Percentiles rank a stretch among this genome's conserved stretches.
These are phyloP conservation scores for Linyphia triangularis DNA, from an alignment of 2,888 invertebrate genomes.

Conservation along the genomic window DNA sequence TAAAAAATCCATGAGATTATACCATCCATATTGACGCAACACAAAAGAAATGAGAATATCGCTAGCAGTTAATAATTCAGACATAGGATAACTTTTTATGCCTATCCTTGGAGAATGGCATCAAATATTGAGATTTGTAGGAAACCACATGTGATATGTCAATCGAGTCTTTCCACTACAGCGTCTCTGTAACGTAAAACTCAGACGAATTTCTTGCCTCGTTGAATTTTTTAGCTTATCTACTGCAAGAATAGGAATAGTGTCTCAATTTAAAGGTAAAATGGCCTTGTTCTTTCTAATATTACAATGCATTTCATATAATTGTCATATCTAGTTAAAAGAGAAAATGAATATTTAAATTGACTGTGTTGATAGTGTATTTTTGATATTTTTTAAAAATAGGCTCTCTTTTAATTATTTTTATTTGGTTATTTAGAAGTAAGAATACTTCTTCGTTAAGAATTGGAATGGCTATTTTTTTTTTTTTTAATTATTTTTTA, in stretches of 20 bases:
- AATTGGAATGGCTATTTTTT: too few species aligned
- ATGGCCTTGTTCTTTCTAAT: background rate
- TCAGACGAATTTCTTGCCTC: slow-evolving; percentile 10
- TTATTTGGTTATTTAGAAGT: too few species aligned
- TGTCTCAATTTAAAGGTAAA: background rate
- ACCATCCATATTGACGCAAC: background rate
- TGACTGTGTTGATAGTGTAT: too few species aligned
- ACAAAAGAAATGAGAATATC: slow-evolving; percentile 13
- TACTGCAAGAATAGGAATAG: background rate
- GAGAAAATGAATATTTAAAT: too few species aligned
- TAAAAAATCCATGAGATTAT: background rate
- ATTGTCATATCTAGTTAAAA: too few species aligned
- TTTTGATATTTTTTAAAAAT: too few species aligned
- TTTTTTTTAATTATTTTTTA: too few species aligned
- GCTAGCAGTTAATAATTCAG: slow-evolving; percentile 53
- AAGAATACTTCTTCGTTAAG: too few species aligned
- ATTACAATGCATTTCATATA: too few species aligned
- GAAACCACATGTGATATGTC: slow-evolving; percentile 64
- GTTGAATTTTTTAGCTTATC: slow-evolving; percentile 59
- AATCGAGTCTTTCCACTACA: slow-evolving; percentile 16
- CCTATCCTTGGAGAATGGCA: slow-evolving; percentile 32
- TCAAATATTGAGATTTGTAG: slow-evolving; percentile 72
- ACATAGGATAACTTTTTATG: slow-evolving; percentile 13
- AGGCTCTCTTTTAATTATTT: too few species aligned
- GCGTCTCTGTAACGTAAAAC: slow-evolving; percentile 13